Base-by-base conservation (phyloP, 2,888 invertebrate species). In the Capitulum mitella region DNA sequence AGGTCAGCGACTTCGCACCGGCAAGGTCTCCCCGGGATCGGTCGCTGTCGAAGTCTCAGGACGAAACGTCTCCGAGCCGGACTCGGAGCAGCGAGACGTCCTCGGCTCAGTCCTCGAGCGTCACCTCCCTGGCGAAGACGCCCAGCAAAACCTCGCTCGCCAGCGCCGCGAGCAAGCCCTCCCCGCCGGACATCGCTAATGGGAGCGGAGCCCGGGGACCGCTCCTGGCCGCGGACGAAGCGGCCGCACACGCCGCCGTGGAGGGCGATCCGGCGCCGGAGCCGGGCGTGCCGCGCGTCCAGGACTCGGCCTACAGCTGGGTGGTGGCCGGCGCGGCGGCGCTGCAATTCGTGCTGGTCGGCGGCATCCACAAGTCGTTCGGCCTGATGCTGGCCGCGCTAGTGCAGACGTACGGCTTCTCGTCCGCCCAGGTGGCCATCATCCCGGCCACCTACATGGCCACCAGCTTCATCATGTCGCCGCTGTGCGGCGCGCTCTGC, bases 291-390 rank as follows among this genome's bases (percentile, higher is more conserved):
- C 22, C 26, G 5, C 64, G 14, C 3, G 64, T 64, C 16, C 34
- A 64, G 34, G 64, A 64, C 64, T 64, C 64, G 5, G 5, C 16
- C 19, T 64, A 64, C 64, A 64, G 64, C 34, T 64, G 64, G 64
- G 64, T 64, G 16, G 64, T 64, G 34, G 64, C n/a, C 19, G 37
- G 34, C 64, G 64, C 34, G 22, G 64, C 64, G 16, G 37, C 22
- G 22, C 34, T 64, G 1, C 64, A 64, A 22, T 64, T 64, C 64
- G n/a, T 64, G 19, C 64, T 64, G 19, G 22, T 64, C 34, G 64
- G 64, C 37, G 64, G 64, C 64, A 22, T 64, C 3, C 22, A 37
- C 64, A 34, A 37, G 64, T 64, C 64, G 34, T 64, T 64, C 64
- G 64, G 64, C 37, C 64, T 64, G 6, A 12, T 64, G 16, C 64